Base-by-base conservation (phyloP, 2,888 invertebrate genomes). In the Chorisops tibialis region DNA sequence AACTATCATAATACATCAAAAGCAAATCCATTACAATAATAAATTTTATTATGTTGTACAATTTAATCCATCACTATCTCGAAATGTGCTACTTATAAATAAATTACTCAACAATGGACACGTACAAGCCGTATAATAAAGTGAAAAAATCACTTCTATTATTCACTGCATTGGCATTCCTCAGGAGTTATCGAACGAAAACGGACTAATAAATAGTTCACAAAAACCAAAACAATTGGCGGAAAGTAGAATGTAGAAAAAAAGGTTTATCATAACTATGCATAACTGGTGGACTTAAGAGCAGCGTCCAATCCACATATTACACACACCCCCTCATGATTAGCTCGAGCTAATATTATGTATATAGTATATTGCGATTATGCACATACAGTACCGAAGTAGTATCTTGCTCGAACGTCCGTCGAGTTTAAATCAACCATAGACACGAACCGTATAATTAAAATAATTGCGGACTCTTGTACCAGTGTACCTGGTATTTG, bases 391-490 rank as follows among this genome's bases (percentile, higher is more conserved):
- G 4, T 24, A 24, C 24, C 4, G n/a, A n/a, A n/a, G n/a, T n/a
- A 24, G 24, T 24, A 50, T 48, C 6, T 19, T n/a, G 22, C 12
- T 19, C 9, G 19, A 21, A 21, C 21, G 48, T 19, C 19, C 50
- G 4, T 16, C 24, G n/a, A 14, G 48, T 48, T 35, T 35, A 50
- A 50, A 48, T 45, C 48, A 22, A 19, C 48, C n/a, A 22, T 16
- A 50, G 30, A 35, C 35, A 35, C 50, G 50, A 50, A 30, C 6
- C 18, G 14, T 50, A 50, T 50, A 50, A 50, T 50, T 50, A 50
- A 48, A 48, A 48, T 50, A 50, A 50, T 50, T 35, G 50, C 14
- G 16, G 50, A 30, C 16, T 48, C 22, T 12, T 50, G 35, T 22
- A 19, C 16, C 24, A 3, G 24, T 4, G 48, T 35, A 30, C 4